phyloP scores from a whole-genome alignment of 1,140 invertebrate species.

The Riptortus pedestris region DNA sequence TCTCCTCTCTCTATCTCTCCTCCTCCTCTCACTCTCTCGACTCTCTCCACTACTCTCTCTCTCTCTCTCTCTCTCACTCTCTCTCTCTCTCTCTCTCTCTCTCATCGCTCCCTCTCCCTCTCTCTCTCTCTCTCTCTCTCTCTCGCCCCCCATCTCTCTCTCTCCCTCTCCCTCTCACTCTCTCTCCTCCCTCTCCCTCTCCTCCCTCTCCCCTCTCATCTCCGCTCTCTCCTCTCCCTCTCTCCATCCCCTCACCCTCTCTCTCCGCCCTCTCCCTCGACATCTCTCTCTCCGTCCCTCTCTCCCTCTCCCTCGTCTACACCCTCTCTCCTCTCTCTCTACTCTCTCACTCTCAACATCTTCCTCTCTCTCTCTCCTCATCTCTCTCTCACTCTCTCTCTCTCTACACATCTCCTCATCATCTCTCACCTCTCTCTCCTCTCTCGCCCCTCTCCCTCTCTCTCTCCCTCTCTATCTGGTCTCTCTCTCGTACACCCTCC shows the following conservation, averaged over 20 bases:
- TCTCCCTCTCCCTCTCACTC: constrained; percentile 6
- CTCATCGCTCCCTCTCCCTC: not conserved
- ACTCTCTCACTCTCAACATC: not conserved
- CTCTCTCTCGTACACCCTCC: too few relatives aligned
- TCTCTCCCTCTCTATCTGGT: not conserved
- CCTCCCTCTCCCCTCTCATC: not conserved
- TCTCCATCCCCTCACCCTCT: not conserved
- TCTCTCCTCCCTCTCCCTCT: not conserved
- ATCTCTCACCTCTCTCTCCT: not conserved
- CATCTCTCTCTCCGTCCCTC: constrained; percentile 8
- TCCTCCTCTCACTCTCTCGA: too few relatives aligned
- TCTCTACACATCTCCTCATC: not conserved
- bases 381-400: not conserved
- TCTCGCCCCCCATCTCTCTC: constrained; percentile 11
- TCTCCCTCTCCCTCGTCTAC: constrained; percentile 4
- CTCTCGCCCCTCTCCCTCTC: not conserved
- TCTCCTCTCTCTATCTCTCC: too few relatives aligned
- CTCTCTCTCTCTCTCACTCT: constrained; percentile 10
- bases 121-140: constrained; percentile 9
- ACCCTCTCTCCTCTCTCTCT: not conserved
- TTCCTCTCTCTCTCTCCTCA: not conserved
- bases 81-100: constrained; percentile 17
- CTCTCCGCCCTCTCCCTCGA: not conserved
- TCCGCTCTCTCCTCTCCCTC: not conserved
- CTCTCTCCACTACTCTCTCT: too few relatives aligned